Base-by-base conservation (phyloP, 2,888 invertebrate species). In the Ennomos erosarius region DNA sequence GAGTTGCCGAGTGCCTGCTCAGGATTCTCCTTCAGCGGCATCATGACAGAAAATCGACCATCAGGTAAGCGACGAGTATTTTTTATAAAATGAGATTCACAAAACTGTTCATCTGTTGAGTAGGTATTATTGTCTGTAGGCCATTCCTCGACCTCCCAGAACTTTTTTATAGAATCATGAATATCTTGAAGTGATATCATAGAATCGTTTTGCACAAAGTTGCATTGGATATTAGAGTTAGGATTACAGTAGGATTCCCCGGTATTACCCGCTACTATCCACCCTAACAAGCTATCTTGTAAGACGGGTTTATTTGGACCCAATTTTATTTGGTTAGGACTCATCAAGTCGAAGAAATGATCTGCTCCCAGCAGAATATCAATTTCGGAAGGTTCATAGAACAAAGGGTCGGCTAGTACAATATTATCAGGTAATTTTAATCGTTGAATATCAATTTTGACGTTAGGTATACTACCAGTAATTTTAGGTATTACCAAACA, bases 331-430 rank as follows among this genome's bases (percentile, higher is more conserved):
- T 45, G 42, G 36, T 68, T 65, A 9, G 62, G 42, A 10, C 67
- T 66, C 12, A 70, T 55, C 11, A 73, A n/a, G 9, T 69, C 66
- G 68, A 68, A 68, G 54, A 70, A 73, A 0, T 69, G 8, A 35
- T 73, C 68, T 9, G 69, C 73, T 10, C 71, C 70, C 0, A 71
- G 57, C n/a, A 71, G 39, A 9, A 73, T 49, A 55, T 73, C 68
- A 4, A 74, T 46, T 0, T 52, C 38, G 37, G 68, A 50, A 1
- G 74, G 70, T 34, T 46, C 39, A 13, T 70, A 44, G 59, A 71
- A 72, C 10, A 46, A 26, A 12, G 70, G 70, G 36, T 72, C 70
- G 1, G 67, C 68, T 39, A 70, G 51, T 52, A 51, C 44, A 43
- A 72, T 55, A 45, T 67, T 11, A 6, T 59, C 52, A 4, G 71